A percentile compares a stretch with the other conserved stretches of the same genome.
Conservation (phyloP, 1,140 invertebrate species). For the Caligus rogercresseyi region DNA sequence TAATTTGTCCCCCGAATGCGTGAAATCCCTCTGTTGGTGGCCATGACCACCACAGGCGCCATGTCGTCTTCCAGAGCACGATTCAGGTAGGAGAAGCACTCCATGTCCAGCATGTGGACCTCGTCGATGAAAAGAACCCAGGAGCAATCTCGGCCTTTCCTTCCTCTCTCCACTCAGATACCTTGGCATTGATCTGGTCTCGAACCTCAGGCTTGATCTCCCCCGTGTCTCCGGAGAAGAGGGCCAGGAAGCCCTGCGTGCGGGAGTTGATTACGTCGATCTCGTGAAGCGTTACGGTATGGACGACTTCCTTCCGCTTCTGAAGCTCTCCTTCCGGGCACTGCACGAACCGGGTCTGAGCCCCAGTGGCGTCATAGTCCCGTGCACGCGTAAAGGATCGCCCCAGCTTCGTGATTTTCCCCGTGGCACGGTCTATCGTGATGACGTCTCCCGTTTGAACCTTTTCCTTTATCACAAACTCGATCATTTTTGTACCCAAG, state of each 20-base stretch:
- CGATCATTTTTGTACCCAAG: conserved; percentile 95
- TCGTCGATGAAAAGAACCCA: conserved; percentile 84
- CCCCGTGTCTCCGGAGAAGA: conserved; percentile 96
- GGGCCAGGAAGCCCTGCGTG: conserved; percentile 87
- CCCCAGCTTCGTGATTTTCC: conserved; percentile 86
- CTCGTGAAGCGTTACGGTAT: conserved; percentile 95
- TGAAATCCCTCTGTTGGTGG: conserved; percentile 90
- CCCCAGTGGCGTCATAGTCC: conserved; percentile 87
- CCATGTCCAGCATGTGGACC: conserved; percentile 96
- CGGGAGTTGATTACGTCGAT: conserved; percentile 95
- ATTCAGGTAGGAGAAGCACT: conserved; percentile 96
- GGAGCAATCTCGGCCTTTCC: conserved; percentile 97
- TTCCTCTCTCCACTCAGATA: conserved; percentile 95
- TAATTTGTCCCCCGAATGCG: conserved; percentile 86
- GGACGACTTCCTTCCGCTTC: conserved; percentile 96
- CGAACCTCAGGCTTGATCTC: conserved; percentile 95
- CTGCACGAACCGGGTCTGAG: conserved; percentile 68
- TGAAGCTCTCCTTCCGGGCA: conserved; percentile 96
- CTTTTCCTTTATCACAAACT: conserved; percentile 90
- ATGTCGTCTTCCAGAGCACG: conserved; percentile 89
- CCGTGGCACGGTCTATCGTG: conserved; percentile 92
- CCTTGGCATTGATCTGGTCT: conserved; percentile 96
- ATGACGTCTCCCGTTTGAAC: conserved; percentile 90
- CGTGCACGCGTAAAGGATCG: conserved; percentile 83
- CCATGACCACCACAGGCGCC: conserved; percentile 93